These are phyloP conservation scores for Metellina segmentata DNA, from an alignment of 2,888 invertebrate genomes.

Conservation along the genomic window DNA sequence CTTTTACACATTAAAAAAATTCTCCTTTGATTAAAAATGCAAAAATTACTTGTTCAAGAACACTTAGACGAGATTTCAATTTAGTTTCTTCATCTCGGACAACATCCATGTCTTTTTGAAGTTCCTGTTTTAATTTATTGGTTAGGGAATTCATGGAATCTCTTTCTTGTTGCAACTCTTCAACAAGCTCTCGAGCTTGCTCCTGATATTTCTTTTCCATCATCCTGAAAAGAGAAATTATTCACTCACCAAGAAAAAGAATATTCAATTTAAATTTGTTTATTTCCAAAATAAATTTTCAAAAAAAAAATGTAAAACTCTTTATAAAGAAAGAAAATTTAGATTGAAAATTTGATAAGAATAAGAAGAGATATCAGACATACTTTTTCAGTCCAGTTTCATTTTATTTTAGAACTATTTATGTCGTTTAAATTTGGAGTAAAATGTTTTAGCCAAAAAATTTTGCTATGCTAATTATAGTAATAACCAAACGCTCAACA, in stretches of 20 bases:
- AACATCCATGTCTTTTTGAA: conserved; percentile 86
- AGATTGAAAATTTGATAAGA: too few species aligned
- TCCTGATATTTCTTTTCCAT: conserved; percentile 90
- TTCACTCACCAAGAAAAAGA: background rate
- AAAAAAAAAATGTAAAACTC: too few species aligned
- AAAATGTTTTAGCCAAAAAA: too few species aligned
- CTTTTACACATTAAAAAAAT: background rate
- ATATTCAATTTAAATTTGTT: background rate
- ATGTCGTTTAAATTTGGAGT: too few species aligned
- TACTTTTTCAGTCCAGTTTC: too few species aligned
- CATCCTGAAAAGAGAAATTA: conserved; percentile 81
- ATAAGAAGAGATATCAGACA: too few species aligned
- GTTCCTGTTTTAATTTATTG: conserved; percentile 80
- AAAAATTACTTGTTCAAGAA: conserved; percentile 82
- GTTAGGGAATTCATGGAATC: conserved; percentile 86
- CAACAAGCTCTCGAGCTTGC: conserved; percentile 86
- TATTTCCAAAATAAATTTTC: background rate
- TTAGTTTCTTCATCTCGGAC: conserved; percentile 87
- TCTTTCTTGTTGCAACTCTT: conserved; percentile 87
- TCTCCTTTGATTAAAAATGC: background rate
- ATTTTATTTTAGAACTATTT: too few species aligned
- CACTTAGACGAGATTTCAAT: conserved; percentile 85
- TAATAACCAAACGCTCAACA: too few species aligned
- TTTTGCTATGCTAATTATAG: too few species aligned
- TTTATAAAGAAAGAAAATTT: too few species aligned